These are phyloP conservation scores for Australoheros scitulus DNA, from an alignment of 2,113 vertebrate species.

Conservation along the genomic window DNA sequence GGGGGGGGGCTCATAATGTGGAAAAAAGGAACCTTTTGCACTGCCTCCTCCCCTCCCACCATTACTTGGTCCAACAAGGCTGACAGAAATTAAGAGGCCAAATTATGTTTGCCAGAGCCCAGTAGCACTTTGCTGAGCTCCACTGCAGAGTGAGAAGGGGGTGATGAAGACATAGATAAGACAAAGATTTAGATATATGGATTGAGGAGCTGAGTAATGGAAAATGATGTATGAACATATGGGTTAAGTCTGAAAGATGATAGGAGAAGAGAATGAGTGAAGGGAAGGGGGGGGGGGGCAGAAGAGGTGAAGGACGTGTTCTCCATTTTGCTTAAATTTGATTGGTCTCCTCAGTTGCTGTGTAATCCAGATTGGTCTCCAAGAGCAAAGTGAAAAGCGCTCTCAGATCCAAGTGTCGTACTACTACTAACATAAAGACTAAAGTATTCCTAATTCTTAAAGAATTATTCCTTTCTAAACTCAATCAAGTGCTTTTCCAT, in stretches of 20 bases:
- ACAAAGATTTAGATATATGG: constrained; percentile 29
- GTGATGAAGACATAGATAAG: constrained; percentile 38
- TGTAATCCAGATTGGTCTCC: constrained; percentile 46
- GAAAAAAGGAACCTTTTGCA: neutral
- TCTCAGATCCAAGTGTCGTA: constrained; percentile 47
- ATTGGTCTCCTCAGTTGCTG: constrained; percentile 40
- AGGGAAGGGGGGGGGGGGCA: neutral
- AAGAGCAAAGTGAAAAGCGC: constrained; percentile 45
- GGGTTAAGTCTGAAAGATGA: constrained; percentile 47
- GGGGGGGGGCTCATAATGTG: neutral
- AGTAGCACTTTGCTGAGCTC: constrained; percentile 28
- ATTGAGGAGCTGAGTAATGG: constrained; percentile 46
- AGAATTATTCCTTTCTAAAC: constrained; percentile 63
- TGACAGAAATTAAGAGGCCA: constrained; percentile 40
- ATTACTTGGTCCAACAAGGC: constrained; percentile 36
- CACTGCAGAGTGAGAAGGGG: constrained; percentile 2
- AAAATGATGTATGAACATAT: constrained; percentile 33
- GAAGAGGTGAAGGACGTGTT: neutral
- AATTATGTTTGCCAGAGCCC: constrained; percentile 52
- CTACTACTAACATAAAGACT: constrained; percentile 43
- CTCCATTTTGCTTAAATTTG: constrained; percentile 17
- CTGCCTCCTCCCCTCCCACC: neutral
- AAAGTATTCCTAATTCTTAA: constrained; percentile 50
- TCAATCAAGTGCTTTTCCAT: constrained; percentile 75
- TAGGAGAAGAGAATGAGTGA: constrained; percentile 7